Conservation (phyloP, 2,797 vertebrate species). For the Notolabrus celidotus region DNA sequence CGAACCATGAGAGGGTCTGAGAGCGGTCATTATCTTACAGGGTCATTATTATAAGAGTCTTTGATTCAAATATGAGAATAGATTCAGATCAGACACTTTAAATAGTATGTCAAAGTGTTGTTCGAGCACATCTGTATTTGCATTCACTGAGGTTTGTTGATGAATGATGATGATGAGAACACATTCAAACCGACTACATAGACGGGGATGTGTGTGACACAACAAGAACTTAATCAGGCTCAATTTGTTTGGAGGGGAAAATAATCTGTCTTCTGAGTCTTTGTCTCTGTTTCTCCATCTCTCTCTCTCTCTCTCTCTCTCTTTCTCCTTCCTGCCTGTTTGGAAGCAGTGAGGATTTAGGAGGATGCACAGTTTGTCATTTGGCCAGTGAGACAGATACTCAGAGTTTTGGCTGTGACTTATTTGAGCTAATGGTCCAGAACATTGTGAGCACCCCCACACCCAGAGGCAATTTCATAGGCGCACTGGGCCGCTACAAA, state of each 20-base stretch:
- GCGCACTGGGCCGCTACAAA: conserved; percentile 86
- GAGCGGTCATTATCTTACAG: too few species aligned
- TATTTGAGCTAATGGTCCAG: conserved; percentile 92
- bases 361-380: conserved; percentile 85
- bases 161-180: too few species aligned
- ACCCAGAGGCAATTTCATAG: conserved; percentile 88
- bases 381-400: conserved; percentile 85
- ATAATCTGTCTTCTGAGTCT: conserved; percentile 1
- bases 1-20: too few species aligned
- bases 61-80: too few species aligned
- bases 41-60: too few species aligned
- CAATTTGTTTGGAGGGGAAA: background rate
- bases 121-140: too few species aligned
- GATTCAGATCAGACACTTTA: too few species aligned
- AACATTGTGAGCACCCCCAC: conserved; percentile 89
- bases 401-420: conserved; percentile 88
- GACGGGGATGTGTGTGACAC: too few species aligned
- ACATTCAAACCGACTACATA: too few species aligned
- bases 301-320: conserved; percentile 29
- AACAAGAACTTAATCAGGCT: background rate
- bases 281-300: conserved; percentile 39
- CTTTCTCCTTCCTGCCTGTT: conserved; percentile 42
- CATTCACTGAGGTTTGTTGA: too few species aligned
- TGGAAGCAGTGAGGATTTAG: conserved; percentile 70
- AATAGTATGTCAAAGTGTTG: too few species aligned